Base-by-base conservation (phyloP, 2,888 invertebrate species). In the Limenitis camilla region DNA sequence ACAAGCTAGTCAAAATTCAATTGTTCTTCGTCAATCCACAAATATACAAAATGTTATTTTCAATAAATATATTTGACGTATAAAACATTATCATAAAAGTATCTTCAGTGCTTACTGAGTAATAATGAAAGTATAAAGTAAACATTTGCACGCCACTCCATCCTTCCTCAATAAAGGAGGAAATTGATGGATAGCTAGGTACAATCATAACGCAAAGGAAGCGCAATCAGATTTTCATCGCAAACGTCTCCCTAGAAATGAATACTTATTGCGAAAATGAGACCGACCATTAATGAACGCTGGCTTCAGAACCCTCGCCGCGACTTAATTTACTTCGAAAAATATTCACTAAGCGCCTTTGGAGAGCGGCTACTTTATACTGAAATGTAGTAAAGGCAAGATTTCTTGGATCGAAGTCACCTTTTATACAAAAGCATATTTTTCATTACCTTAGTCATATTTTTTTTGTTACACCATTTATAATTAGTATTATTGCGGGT, bases 251-350 rank as follows among this genome's bases (percentile, higher is more conserved):
- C 53, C 54, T 61, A 69, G 81, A 77, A 81, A 82, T 81, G 83
- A 84, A 84, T 83, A 83, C 84, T 84, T 84, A 85, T 85, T 84
- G 81, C 81, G 78, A 80, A 81, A 81, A 83, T 81, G 83, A 82
- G 56, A 53, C 58, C 58, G 45, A 80, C 77, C 72, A 80, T 81
- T 84, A 84, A 82, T 82, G 81, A 81, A 75, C 70, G 71, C 68
- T 66, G 69, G 66, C 71, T 74, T 69, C 73, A 72, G 76, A 76
- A 71, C 76, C 75, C 72, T 75, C 75, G 67, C 72, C 71, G 70
- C 71, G 72, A 76, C 75, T 81, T 82, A 81, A 81, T 84, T 78
- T 78, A 72, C 73, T 76, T 76, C 74, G 74, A 77, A 79, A 81
- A 82, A 79, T 82, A 81, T 83, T 81, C 81, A 83, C 81, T 81